These are phyloP conservation scores for Metopia argyrocephala DNA, from an alignment of 2,888 invertebrate genomes.

Conservation along the genomic window DNA sequence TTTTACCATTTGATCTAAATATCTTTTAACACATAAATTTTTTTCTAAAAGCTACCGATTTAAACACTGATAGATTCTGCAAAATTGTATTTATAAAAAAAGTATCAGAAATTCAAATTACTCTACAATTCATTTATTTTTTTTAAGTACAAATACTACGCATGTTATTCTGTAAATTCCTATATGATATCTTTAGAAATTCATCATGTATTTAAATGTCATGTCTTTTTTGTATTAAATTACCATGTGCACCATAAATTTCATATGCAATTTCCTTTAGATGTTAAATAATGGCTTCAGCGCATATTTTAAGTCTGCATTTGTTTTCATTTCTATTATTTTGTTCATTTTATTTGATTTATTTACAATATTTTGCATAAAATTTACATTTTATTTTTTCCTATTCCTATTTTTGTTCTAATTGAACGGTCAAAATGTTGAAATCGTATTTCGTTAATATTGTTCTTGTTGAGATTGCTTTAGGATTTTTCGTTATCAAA, in stretches of 20 bases:
- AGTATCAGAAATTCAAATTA: too few relatives aligned
- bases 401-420: constrained; percentile 39
- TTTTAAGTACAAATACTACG: constrained; percentile 42
- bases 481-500: background rate
- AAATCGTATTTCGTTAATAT: constrained; percentile 29
- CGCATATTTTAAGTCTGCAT: background rate
- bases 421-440: constrained; percentile 47
- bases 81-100: too few relatives aligned
- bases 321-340: background rate
- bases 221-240: constrained; percentile 28
- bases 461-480: background rate
- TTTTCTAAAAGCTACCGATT: too few relatives aligned
- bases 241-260: constrained; percentile 52
- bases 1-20: too few relatives aligned
- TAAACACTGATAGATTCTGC: too few relatives aligned
- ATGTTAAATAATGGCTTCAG: constrained; percentile 26
- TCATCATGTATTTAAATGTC: constrained; percentile 48
- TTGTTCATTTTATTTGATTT: background rate
- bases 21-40: too few relatives aligned
- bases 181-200: too few relatives aligned
- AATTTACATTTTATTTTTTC: constrained; percentile 23
- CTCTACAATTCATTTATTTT: too few relatives aligned
- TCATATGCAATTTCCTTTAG: constrained; percentile 50
- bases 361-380: constrained; percentile 39
- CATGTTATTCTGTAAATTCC: too few relatives aligned